Evolutionary conservation across 2,113 vertebrate genomes (phyloP), one percentile per base, ranked within the genome.

Genomic region (Corydoras maculifer): DNA sequence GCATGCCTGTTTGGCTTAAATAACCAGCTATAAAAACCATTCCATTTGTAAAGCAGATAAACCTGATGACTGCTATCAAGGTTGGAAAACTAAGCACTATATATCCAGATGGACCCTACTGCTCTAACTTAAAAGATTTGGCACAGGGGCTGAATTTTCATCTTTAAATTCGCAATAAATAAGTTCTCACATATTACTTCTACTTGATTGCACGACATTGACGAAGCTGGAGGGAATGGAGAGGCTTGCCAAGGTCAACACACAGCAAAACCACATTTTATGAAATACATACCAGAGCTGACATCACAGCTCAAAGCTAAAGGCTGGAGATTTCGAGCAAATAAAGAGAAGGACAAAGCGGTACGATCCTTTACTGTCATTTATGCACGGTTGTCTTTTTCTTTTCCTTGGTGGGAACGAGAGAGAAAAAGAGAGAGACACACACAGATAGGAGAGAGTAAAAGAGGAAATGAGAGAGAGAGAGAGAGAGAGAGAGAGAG

Each of bases 231-330:
- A 65, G 73, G 78, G 72, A 43, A 58, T 53, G 59, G 57, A 57
- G 62, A 9, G 51, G 69, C 35, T 48, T 69, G 78, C 78, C 78
- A 80, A 80, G 75, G 68, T 68, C 78, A 80, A 77, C 69, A 77
- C 29, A 76, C 25, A 58, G 71, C 18, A 55, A 35, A 51, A 51
- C 64, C 62, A 57, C 68, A 59, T 69, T 65, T 71, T 68, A 79
- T 79, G 68, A 75, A 77, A 79, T 74, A 74, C 72, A 74, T 68
- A 64, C 61, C 75, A 70, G 43, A 71, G 54, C 58, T 62, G 75
- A 79, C 72, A 69, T 69, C 75, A 72, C 58, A 62, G 77, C 58
- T 54, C 65, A 62, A 59, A 79, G 60, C 65, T 35, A 72, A 77
- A 74, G 62, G 15, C 62, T 57, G 54, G 58, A 61, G 32, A 25